Evolutionary conservation across 2,888 invertebrate genomes (phyloP).

Genomic region (Philaethria dido): DNA sequence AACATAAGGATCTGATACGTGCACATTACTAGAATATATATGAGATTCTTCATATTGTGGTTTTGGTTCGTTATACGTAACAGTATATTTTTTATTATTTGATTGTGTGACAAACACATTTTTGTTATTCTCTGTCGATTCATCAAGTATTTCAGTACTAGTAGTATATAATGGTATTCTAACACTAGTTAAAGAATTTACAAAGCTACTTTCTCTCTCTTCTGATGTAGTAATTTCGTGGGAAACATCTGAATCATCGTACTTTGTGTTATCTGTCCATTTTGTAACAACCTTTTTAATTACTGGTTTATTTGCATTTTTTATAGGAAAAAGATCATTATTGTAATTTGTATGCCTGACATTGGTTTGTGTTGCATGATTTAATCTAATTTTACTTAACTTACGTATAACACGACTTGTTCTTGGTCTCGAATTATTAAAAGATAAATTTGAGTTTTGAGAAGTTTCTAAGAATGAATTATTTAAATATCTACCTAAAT

Average conservation of each 20-base stretch:
- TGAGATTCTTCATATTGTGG: slow-evolving; percentile 61
- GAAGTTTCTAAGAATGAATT: neutral
- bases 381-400: slow-evolving; percentile 37
- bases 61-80: slow-evolving; percentile 54
- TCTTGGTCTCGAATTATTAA: slow-evolving; percentile 17
- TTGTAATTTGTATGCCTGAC: slow-evolving; percentile 5
- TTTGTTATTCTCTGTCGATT: slow-evolving; percentile 50
- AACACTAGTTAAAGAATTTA: slow-evolving; percentile 46
- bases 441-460: slow-evolving; percentile 9
- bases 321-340: slow-evolving; percentile 13
- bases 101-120: slow-evolving; percentile 48
- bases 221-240: slow-evolving; percentile 60
- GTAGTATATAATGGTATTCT: slow-evolving; percentile 46
- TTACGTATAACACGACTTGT: slow-evolving; percentile 30
- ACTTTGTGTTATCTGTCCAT: slow-evolving; percentile 79
- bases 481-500: neutral
- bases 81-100: slow-evolving; percentile 51
- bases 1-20: slow-evolving; percentile 58
- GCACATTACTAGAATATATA: slow-evolving; percentile 63
- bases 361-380: slow-evolving; percentile 16
- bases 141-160: slow-evolving; percentile 48
- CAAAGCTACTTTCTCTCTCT: slow-evolving; percentile 45
- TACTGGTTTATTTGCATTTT: slow-evolving; percentile 57
- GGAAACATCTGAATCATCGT: slow-evolving; percentile 72
- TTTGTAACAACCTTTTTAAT: slow-evolving; percentile 79